Evolutionary conservation across 2,888 invertebrate genomes (phyloP).

Genomic region (Arctia plantaginis): DNA sequence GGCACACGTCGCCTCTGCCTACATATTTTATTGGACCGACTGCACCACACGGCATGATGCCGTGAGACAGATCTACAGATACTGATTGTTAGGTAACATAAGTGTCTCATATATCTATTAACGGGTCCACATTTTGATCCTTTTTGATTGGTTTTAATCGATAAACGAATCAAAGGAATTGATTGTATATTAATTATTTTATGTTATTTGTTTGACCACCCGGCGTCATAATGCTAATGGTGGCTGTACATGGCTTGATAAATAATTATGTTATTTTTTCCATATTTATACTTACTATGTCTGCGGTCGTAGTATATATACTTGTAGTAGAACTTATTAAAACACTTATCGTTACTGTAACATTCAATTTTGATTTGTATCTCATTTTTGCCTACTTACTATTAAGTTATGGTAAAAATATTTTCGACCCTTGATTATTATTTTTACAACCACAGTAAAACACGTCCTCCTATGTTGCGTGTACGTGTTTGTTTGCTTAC

Average conservation of each 20-base stretch:
- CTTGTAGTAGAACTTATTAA: not conserved
- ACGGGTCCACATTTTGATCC: conserved; percentile 28
- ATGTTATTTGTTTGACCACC: conserved; percentile 24
- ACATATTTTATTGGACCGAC: conserved; percentile 84
- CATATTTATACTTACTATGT: not conserved
- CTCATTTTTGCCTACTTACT: too few relatives aligned
- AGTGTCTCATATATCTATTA: conserved; percentile 29
- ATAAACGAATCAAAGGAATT: conserved; percentile 15
- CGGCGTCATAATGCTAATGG: conserved; percentile 10
- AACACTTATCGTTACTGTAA: not conserved
- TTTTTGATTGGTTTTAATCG: conserved; percentile 20
- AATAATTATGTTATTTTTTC: not conserved
- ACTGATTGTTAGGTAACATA: conserved; percentile 47
- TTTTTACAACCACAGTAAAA: not conserved
- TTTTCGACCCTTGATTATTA: not conserved
- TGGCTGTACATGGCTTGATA: not conserved
- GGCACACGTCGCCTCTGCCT: conserved; percentile 77
- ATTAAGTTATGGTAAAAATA: not conserved
- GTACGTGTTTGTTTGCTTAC: too few relatives aligned
- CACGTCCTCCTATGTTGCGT: not conserved
- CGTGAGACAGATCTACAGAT: conserved; percentile 62
- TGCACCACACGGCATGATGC: conserved; percentile 52
- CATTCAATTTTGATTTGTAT: not conserved
- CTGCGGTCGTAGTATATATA: not conserved
- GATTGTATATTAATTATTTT: conserved; percentile 24